A percentile compares a stretch with the other conserved stretches of the same genome.
These are phyloP conservation scores for Arvicanthis niloticus DNA, from an alignment of 2,113 vertebrate species.

Conservation along the genomic window DNA sequence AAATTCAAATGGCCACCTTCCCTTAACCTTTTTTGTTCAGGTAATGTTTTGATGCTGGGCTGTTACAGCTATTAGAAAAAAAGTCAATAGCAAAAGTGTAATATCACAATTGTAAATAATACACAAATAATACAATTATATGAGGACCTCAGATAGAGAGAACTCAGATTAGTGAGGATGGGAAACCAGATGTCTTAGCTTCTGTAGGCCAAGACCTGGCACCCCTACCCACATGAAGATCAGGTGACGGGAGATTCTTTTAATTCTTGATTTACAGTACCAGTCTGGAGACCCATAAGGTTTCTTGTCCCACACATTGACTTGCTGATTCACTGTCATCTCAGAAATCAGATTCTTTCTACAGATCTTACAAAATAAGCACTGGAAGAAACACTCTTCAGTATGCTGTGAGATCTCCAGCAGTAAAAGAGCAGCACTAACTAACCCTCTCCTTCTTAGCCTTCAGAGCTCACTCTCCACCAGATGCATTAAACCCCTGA, in stretches of 20 bases:
- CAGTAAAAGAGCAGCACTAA: neutral
- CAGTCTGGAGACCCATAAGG: rapidly evolving
- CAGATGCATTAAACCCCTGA: neutral
- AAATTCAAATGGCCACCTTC: too few species aligned
- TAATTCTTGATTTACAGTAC: neutral
- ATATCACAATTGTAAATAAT: too few species aligned
- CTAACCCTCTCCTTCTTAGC: neutral
- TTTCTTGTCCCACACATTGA: neutral
- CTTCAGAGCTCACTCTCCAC: neutral
- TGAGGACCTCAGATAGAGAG: too few species aligned
- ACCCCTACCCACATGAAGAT: neutral
- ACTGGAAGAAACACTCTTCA: neutral
- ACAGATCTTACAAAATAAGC: neutral
- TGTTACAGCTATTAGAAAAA: too few species aligned
- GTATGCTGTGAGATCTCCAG: neutral
- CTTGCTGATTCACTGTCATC: neutral
- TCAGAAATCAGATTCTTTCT: neutral
- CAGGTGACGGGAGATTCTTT: neutral
- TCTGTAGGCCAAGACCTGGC: too few species aligned
- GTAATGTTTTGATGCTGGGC: too few species aligned
- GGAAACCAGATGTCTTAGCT: too few species aligned
- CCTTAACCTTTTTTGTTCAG: too few species aligned
- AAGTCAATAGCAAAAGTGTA: too few species aligned
- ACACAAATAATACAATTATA: too few species aligned
- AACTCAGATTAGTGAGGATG: too few species aligned